Evolutionary conservation across 2,113 vertebrate genomes (phyloP), one percentile per base, ranked within the genome.

Genomic region (Rhipidura dahli): DNA sequence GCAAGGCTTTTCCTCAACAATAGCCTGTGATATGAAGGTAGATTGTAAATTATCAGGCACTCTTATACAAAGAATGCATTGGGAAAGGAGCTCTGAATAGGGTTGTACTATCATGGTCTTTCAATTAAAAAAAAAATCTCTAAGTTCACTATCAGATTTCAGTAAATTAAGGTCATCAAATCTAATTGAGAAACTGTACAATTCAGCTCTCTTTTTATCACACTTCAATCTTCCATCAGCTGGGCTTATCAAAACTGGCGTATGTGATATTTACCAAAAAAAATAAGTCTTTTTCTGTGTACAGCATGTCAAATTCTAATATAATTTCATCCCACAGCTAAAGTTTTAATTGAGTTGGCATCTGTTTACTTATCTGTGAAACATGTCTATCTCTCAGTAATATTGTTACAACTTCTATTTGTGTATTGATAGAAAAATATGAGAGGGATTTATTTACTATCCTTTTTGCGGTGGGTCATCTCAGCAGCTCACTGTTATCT

Each of bases 61-160:
- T 80, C 69, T 83, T 94, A 71, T 80, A 83, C 87, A 95, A 95
- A 96, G 81, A 91, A 87, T 76, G 77, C 33, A 57, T 64, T 8
- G 30, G 89, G 47, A 39, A 83, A 96, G 78, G 90, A 92, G 72
- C 87, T 90, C 93, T 95, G 84, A 94, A 94, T 80, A 80, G 56
- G 59, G 87, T 87, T 93, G 64, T 76, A 45, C 66, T 93, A 76
- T 93, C 59, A 49, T 84, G 72, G 75, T 93, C 90, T 95, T 93
- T 95, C 89, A 95, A 69, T 96, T n/a, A n/a, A 91, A 88, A 87
- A 94, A 76, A 87, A 57, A n/a, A 50, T 89, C 84, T 92, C 27
- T 10, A 90, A 70, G 33, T 90, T 95, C 72, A 65, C 28, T n/a
- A 42, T 95, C 87, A 87, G 96, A 84, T 92, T 95, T 37, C 78